Evolutionary conservation across 1,140 invertebrate genomes (phyloP).

Genomic region (Diorhabda carinulata): DNA sequence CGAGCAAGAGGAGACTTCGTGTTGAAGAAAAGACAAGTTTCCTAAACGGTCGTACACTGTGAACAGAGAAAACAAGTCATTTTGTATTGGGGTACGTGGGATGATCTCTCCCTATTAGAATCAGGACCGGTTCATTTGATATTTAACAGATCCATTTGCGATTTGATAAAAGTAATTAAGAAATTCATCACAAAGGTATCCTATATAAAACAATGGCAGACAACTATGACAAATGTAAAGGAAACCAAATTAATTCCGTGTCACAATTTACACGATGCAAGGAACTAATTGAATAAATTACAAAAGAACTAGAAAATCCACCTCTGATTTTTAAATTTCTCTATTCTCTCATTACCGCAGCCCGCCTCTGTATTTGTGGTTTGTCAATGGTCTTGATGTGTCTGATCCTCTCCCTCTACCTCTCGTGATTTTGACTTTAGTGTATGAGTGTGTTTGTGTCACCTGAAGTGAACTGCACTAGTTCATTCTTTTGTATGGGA

Average conservation of each 20-base stretch:
- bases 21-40: conserved; percentile 18
- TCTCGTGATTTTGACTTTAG: neutral
- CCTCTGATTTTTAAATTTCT: too few species aligned
- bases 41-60: conserved; percentile 16
- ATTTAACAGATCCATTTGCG: too few species aligned
- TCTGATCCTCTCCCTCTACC: neutral
- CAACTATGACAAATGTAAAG: too few species aligned
- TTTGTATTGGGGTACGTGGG: conserved; percentile 15
- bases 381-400: neutral
- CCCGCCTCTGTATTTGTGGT: neutral
- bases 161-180: too few species aligned
- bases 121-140: conserved; percentile 5
- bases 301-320: too few species aligned
- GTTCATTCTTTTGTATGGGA: conserved; percentile 1
- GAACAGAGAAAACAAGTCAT: conserved; percentile 8
- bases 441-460: neutral
- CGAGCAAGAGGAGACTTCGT: conserved; percentile 5
- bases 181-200: too few species aligned
- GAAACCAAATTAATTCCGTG: too few species aligned
- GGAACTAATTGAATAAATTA: too few species aligned
- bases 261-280: too few species aligned
- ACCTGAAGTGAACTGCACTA: conserved; percentile 1
- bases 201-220: too few species aligned
- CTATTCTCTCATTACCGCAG: neutral
- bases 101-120: conserved; percentile 4